Conservation (phyloP, 2,113 vertebrate genomes). For the Pomatostomus ruficeps region DNA sequence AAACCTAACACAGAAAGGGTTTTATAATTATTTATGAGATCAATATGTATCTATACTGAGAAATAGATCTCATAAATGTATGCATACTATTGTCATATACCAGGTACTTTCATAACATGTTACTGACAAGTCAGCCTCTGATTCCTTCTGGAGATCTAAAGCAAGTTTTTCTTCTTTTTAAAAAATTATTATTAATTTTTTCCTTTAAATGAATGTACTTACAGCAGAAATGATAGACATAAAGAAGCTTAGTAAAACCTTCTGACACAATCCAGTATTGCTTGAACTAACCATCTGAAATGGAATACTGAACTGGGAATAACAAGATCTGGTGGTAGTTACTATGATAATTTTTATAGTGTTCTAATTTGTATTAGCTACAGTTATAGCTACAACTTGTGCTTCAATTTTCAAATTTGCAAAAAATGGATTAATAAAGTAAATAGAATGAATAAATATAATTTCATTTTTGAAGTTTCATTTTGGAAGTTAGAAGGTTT, state of each 20-base stretch:
- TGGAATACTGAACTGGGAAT: not conserved
- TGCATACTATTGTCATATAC: not conserved
- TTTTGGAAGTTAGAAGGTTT: not conserved
- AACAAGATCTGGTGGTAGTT: not conserved
- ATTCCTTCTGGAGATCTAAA: not conserved
- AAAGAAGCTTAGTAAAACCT: not conserved
- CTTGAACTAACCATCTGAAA: not conserved
- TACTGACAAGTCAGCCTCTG: not conserved
- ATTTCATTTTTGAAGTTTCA: not conserved
- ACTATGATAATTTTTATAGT: not conserved
- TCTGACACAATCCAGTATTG: not conserved
- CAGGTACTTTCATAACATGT: not conserved
- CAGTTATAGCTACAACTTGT: not conserved
- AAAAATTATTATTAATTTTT: not conserved
- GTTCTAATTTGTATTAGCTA: not conserved
- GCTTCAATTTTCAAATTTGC: not conserved
- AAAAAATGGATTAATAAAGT: not conserved
- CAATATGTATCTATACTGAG: not conserved
- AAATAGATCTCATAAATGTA: not conserved
- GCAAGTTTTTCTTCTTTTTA: not conserved
- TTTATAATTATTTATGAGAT: not conserved
- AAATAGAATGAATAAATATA: not conserved
- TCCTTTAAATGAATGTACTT: not conserved
- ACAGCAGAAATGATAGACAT: not conserved
- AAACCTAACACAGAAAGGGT: not conserved